Base-by-base conservation (phyloP, 2,888 invertebrate genomes). In the Noctua pronuba region DNA sequence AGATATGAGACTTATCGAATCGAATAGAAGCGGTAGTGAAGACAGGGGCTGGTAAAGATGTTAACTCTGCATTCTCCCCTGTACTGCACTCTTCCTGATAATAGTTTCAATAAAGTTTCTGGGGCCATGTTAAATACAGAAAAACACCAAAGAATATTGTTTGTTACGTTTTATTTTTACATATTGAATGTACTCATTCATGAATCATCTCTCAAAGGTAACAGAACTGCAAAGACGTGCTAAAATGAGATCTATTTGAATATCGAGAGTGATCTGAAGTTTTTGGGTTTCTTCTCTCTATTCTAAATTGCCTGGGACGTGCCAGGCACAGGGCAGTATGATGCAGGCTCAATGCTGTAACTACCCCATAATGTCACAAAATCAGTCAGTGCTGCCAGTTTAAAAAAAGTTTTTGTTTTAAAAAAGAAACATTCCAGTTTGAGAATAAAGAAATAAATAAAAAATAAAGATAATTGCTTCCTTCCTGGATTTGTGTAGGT, bases 161-260 rank as follows among this genome's bases (percentile, higher is more conserved):
- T 69, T 24, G 0, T 24, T 24, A 13, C 5, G 11, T 79, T 79
- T 69, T 79, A 78, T 79, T 60, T 78, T 66, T 38, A 44, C 38
- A 60, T 11, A 55, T n/a, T 46, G 21, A 31, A 64, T n/a, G 21
- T 67, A 18, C 18, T 55, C 41, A 16, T 58, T 66, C 21, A 1
- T 21, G 13, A 38, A n/a, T 64, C 16, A n/a, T 21, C 13, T 38
- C 10, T n/a, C 3, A 62, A 18, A 38, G 46, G 24, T 49, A 28
- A n/a, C 18, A 41, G 38, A 52, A 64, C 52, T 52, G 16, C 18
- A 58, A 44, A 6, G 21, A 55, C 24, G 21, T 60, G 46, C 2
- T 18, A 75, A 60, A 49, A 44, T 21, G 28, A 21, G 16, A 49
- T 10, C 21, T 38, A 41, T 44, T n/a, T 66, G 55, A 58, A 28